phyloP scores from a whole-genome alignment of 1,140 invertebrate species.

The Bombyx mandarina region DNA sequence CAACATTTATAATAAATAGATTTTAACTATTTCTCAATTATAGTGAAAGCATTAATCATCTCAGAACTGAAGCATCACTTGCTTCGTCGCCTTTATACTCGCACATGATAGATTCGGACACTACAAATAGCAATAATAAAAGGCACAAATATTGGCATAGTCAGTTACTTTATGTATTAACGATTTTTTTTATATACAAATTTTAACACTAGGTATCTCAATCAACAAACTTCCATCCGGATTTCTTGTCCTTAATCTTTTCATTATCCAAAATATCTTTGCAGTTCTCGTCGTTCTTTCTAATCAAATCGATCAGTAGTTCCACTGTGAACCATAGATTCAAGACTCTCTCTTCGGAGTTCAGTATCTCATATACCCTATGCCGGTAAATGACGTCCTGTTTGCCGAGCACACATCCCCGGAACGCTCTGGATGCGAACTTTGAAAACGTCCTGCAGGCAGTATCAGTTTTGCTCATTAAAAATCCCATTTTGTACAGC shows the following conservation, averaged over 20 bases:
- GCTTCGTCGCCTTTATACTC: no score
- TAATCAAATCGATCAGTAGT: conserved; percentile 23
- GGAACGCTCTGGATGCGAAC: conserved; percentile 21
- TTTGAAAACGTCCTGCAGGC: conserved; percentile 22
- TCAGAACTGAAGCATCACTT: no score
- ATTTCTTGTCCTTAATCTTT: conserved; percentile 14
- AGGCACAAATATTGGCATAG: no score
- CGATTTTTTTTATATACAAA: no score
- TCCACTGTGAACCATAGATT: conserved; percentile 30
- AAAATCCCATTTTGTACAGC: conserved; percentile 39
- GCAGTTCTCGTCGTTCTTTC: conserved; percentile 21
- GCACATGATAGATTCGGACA: no score
- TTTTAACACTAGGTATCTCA: not conserved
- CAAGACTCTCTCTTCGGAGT: conserved; percentile 22
- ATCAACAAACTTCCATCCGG: conserved; percentile 24
- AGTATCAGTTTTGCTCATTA: conserved; percentile 31
- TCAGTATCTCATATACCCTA: conserved; percentile 16
- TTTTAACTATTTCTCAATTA: no score
- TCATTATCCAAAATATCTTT: conserved; percentile 17
- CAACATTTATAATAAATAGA: no score
- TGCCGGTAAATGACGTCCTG: not conserved
- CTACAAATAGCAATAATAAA: no score
- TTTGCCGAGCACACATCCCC: conserved; percentile 12
- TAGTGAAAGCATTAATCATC: no score
- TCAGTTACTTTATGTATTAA: no score